These are phyloP conservation scores for Tenebrio molitor DNA, from an alignment of 1,140 invertebrate species.

Conservation along the genomic window DNA sequence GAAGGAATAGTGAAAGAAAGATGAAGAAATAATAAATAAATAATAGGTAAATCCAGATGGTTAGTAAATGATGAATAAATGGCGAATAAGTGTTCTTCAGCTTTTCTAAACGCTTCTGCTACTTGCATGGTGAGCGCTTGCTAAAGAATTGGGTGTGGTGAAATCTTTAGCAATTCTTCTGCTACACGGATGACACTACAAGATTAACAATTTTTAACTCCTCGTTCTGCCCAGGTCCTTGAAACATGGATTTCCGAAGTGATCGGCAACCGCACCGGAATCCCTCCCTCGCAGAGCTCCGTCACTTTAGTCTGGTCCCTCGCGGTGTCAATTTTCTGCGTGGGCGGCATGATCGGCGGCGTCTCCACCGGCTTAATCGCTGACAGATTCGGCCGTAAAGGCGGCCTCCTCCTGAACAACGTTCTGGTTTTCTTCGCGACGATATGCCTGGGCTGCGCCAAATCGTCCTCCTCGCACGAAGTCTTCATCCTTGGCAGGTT, in stretches of 20 bases:
- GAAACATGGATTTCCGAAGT: slow-evolving; percentile 76
- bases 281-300: slow-evolving; percentile 32
- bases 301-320: slow-evolving; percentile 71
- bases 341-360: slow-evolving; percentile 88
- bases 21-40: too few species aligned
- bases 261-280: slow-evolving; percentile 67
- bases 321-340: slow-evolving; percentile 87
- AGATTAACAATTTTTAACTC: too few species aligned
- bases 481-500: slow-evolving; percentile 83
- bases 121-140: too few species aligned
- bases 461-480: slow-evolving; percentile 76
- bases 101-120: too few species aligned
- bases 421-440: slow-evolving; percentile 79
- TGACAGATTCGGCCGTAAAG: slow-evolving; percentile 75
- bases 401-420: slow-evolving; percentile 87
- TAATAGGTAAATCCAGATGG: too few species aligned
- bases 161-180: too few species aligned
- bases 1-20: too few species aligned
- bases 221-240: slow-evolving; percentile 82
- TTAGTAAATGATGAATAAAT: too few species aligned
- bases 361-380: slow-evolving; percentile 20
- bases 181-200: too few species aligned
- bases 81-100: too few species aligned
- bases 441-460: slow-evolving; percentile 72
- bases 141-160: too few species aligned